These are phyloP conservation scores for Arizona elegans DNA, from an alignment of 2,113 vertebrate species.

Conservation along the genomic window DNA sequence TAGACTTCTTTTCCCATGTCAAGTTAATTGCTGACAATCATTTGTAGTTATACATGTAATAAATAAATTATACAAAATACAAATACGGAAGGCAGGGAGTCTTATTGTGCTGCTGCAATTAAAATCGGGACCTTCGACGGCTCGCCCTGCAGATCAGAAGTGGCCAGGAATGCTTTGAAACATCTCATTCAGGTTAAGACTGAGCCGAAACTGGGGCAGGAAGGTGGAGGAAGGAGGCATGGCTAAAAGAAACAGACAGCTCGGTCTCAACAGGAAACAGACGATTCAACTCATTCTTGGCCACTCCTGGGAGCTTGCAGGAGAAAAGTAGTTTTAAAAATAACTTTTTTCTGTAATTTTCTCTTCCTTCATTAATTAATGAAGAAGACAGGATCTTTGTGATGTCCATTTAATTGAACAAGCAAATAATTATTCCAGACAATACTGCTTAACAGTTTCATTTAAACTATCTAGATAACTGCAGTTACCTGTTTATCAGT, in stretches of 20 bases:
- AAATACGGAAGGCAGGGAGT: neutral
- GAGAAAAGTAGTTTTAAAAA: neutral
- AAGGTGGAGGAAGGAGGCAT: too few relatives aligned
- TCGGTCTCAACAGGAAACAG: too few relatives aligned
- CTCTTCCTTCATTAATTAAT: neutral
- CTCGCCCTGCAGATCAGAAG: too few relatives aligned
- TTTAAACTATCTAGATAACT: neutral
- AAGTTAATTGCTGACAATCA: neutral
- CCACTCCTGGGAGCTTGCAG: too few relatives aligned
- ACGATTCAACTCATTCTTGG: too few relatives aligned
- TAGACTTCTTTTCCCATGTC: neutral
- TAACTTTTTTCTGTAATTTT: neutral
- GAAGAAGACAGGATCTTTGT: neutral
- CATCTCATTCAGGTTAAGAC: too few relatives aligned
- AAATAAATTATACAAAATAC: neutral
- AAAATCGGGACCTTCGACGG: too few relatives aligned
- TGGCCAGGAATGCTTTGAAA: too few relatives aligned
- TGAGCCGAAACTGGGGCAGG: too few relatives aligned
- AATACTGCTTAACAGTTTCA: neutral
- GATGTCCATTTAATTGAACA: neutral
- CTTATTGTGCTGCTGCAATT: too few relatives aligned
- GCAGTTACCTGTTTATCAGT: constrained; percentile 65
- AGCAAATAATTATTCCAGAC: neutral
- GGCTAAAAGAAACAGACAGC: too few relatives aligned
- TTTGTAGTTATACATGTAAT: neutral